These are phyloP conservation scores for Chloroceryle amazona DNA, from an alignment of 2,797 vertebrate species.

Conservation along the genomic window DNA sequence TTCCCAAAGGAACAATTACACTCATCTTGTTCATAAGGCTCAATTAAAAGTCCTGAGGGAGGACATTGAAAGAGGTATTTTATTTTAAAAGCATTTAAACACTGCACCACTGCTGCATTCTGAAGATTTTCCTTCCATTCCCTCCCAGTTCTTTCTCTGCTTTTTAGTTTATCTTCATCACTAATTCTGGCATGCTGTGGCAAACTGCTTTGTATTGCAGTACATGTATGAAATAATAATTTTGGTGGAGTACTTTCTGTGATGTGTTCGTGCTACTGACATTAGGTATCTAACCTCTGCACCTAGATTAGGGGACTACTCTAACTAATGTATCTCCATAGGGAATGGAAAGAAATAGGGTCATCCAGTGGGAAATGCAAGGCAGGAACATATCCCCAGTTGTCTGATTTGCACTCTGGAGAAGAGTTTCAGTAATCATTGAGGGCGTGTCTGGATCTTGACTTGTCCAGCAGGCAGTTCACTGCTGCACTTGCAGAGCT, in stretches of 20 bases:
- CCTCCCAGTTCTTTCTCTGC: background rate
- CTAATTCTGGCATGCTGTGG: background rate
- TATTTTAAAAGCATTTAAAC: constrained; percentile 48
- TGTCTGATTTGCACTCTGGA: background rate
- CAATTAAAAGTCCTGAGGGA: constrained; percentile 52
- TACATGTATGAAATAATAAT: fast-evolving
- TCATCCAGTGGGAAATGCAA: background rate
- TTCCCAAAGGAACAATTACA: constrained; percentile 7
- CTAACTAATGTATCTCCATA: background rate
- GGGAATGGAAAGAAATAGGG: background rate
- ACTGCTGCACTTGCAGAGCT: background rate
- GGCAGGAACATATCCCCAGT: background rate
- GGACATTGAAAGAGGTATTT: background rate
- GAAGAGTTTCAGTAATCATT: background rate
- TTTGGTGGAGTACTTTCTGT: background rate
- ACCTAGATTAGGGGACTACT: background rate
- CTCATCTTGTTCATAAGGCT: background rate
- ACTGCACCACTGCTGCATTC: background rate
- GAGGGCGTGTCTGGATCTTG: background rate
- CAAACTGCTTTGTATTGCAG: background rate
- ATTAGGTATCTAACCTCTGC: background rate
- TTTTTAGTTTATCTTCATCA: background rate
- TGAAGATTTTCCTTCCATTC: background rate
- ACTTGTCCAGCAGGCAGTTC: background rate
- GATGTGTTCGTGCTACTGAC: background rate